Base-by-base conservation (phyloP, 2,888 invertebrate species). In the Hyposoter didymator region DNA sequence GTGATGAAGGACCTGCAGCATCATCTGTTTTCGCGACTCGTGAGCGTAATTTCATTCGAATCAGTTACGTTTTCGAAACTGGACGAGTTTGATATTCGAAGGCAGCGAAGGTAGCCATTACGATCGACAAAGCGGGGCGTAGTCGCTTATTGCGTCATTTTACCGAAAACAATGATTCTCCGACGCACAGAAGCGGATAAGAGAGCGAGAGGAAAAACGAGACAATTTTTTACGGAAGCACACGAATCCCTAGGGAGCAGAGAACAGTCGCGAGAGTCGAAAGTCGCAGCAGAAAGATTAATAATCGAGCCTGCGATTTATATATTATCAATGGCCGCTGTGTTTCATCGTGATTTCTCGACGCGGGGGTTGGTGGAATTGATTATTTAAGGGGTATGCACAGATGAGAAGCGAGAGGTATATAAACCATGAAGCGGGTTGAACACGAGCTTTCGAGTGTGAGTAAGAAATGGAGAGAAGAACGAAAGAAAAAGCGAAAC, bases 401-500 rank as follows among this genome's bases (percentile, higher is more conserved):
- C 22, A n/a, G 70, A 52, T 49, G 70, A 35, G 49, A 62, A 67
- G 5, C 64, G 14, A 28, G 19, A 49, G 49, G 22, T 47, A 32
- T 35, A 64, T 39, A 69, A 69, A 39, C 39, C 17, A 64, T 39
- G 62, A 69, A 22, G 52, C n/a, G 39, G 32, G 62, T 35, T 47
- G 28, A 55, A 59, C 19, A 39, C 43, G n/a, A 47, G 39, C 12
- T 19, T 17, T 7, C 45, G 28, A 59, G 39, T 17, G 14, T 1
- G 39, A 35, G 75, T 14, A 45, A 55, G 17, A 17, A 12, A 32
- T 28, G 19, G 17, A 17, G 22, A 32, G 17, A 43, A n/a, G 72
- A n/a, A 62, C 69, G 67, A 55, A 35, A 19, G 49, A 85, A 89
- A 83, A 90, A 85, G 88, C 88, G 39, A 55, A 39, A 39, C 12